phyloP scores from a whole-genome alignment of 2,113 vertebrate genomes.

The Pluvianellus socialis region DNA sequence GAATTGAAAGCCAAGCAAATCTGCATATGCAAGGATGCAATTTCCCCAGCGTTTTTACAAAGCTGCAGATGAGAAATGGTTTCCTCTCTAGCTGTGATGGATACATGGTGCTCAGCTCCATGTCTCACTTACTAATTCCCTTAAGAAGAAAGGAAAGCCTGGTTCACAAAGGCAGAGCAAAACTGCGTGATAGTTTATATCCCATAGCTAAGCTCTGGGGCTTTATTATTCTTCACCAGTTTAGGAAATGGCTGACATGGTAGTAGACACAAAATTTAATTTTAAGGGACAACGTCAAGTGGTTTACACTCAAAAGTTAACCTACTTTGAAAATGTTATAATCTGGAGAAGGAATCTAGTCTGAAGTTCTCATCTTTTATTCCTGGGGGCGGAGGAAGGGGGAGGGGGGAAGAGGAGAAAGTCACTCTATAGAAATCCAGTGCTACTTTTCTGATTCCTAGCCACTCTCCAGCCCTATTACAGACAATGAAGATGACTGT shows the following conservation, averaged over 20 bases:
- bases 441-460: background rate
- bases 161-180: background rate
- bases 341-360: background rate
- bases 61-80: conserved; percentile 11
- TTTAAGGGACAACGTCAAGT: conserved; percentile 24
- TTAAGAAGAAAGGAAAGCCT: conserved; percentile 12
- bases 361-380: background rate
- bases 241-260: background rate
- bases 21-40: conserved; percentile 21
- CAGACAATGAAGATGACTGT: background rate
- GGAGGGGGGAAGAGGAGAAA: accelerated
- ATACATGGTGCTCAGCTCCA: background rate
- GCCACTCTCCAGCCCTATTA: background rate
- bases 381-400: accelerated
- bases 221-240: conserved; percentile 23
- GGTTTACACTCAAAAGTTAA: conserved; percentile 25
- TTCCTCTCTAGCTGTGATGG: background rate
- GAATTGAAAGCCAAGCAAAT: background rate
- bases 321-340: conserved; percentile 30
- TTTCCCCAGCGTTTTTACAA: background rate
- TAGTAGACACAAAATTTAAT: conserved; percentile 16
- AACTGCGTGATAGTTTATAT: background rate
- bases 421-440: background rate
- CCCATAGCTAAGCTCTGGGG: background rate
- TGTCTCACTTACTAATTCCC: conserved; percentile 37